Base-by-base conservation (phyloP, 2,797 vertebrate species). In the Adrianichthys oophorus region DNA sequence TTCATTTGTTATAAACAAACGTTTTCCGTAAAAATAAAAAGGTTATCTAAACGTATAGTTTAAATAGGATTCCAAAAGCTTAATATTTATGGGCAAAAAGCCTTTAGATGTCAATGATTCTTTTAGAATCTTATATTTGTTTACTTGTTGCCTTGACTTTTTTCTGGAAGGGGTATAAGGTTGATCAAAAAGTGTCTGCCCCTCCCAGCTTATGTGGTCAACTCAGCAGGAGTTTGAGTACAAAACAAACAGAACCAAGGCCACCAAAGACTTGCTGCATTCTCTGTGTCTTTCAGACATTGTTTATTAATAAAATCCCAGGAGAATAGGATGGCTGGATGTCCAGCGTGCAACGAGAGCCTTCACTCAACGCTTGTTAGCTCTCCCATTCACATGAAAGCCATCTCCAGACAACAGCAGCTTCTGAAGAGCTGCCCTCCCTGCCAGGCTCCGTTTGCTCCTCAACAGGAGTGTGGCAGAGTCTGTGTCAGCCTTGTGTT, bases 271-370 rank as follows among this genome's bases (percentile, higher is more conserved):
- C 74, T 77, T 68, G 56, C 78, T 73, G 70, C 78, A 74, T 78
- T 81, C 72, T 86, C 70, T 72, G 81, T 72, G 63, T 70, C 73
- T 72, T 68, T 80, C 84, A 85, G 77, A 78, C 80, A 73, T 80
- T 68, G 81, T 72, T 87, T 87, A 85, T 88, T 88, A 89, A 89
- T 87, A 89, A 86, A 87, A 90, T 79, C 59, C 77, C 52, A 65
- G 86, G 83, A 82, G 80, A 85, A 74, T 79, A 76, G 78, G 79
- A 85, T 82, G 82, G 78, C 69, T 82, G 24, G 26, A 76, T 44
- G 73, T 84, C 52, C 85, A 83, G 88, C 70, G 43, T 77, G 85
- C 71, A 17, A 52, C 51, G 55, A 82, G 81, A 80, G 77, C 80
- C 72, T 70, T 70, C 78, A 41, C 85, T 84, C 82, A 83, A 80